phyloP scores from a whole-genome alignment of 2,797 vertebrate species.

The Galaxias olidus region DNA sequence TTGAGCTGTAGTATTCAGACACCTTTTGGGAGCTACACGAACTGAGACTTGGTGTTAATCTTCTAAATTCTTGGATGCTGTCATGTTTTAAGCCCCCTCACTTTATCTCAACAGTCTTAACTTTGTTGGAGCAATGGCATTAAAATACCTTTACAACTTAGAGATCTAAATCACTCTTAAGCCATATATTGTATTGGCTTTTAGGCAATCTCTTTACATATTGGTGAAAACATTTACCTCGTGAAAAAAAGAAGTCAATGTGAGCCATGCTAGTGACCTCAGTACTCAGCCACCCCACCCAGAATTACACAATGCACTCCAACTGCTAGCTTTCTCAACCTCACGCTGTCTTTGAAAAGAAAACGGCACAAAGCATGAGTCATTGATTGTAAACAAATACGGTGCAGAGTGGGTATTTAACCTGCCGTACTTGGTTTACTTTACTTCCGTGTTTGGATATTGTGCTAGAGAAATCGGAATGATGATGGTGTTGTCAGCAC shows the following conservation, averaged over 20 bases:
- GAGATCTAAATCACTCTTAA: constrained; percentile 21
- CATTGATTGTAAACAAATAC: too few relatives aligned
- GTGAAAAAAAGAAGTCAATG: constrained; percentile 62
- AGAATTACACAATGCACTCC: constrained; percentile 62
- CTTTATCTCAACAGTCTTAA: constrained; percentile 43
- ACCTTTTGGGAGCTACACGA: constrained; percentile 38
- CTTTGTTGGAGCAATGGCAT: constrained; percentile 22
- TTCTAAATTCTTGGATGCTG: neutral
- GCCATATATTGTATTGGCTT: constrained; percentile 32
- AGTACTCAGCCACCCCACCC: constrained; percentile 61
- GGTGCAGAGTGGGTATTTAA: neutral
- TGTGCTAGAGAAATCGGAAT: neutral
- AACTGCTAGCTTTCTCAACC: neutral
- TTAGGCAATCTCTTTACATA: constrained; percentile 43
- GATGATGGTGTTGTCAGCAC: neutral
- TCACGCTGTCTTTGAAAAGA: neutral
- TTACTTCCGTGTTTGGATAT: too few relatives aligned
- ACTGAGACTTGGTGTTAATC: constrained; percentile 28
- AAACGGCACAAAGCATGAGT: neutral
- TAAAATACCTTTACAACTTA: constrained; percentile 41
- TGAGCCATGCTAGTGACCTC: constrained; percentile 57
- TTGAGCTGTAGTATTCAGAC: constrained; percentile 27
- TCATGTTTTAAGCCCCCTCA: constrained; percentile 30
- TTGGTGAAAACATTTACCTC: constrained; percentile 55
- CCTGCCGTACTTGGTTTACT: neutral